Percentiles rank a stretch among this genome's conserved stretches.
phyloP scores from a whole-genome alignment of 2,888 invertebrate genomes.

The Caenorhabditis virilis region DNA sequence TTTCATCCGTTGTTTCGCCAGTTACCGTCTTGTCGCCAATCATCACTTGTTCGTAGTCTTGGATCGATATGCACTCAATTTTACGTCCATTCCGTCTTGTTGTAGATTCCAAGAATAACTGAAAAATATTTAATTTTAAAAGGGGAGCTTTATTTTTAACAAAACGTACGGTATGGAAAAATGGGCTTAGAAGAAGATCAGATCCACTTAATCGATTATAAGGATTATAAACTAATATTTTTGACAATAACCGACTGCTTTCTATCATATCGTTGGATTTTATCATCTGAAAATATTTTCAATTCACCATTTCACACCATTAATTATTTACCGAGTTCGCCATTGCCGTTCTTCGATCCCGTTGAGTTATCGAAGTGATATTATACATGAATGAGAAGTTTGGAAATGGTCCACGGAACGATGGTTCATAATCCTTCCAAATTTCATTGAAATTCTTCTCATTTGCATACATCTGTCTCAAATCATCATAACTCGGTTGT shows the following conservation, averaged over 20 bases:
- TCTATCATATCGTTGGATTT: constrained; percentile 16
- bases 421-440: constrained; percentile 9
- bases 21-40: constrained; percentile 33
- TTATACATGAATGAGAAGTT: constrained; percentile 2
- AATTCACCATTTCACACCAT: no score
- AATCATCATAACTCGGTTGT: constrained; percentile 24
- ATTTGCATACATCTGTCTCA: constrained; percentile 13
- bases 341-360: constrained; percentile 9
- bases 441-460: constrained; percentile 11
- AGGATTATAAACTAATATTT: constrained; percentile 48
- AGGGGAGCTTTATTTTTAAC: background rate
- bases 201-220: constrained; percentile 26
- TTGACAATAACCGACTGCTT: constrained; percentile 17
- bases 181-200: constrained; percentile 37
- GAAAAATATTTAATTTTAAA: constrained; percentile 3
- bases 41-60: constrained; percentile 12
- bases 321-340: no score
- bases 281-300: constrained; percentile 26
- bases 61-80: constrained; percentile 16
- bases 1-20: constrained; percentile 4
- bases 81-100: constrained; percentile 15
- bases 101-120: constrained; percentile 20
- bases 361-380: background rate
- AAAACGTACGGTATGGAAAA: constrained; percentile 17
- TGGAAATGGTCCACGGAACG: background rate